Evolutionary conservation across 2,797 vertebrate genomes (phyloP).

Genomic region (Petrocephalus schoutedeni): DNA sequence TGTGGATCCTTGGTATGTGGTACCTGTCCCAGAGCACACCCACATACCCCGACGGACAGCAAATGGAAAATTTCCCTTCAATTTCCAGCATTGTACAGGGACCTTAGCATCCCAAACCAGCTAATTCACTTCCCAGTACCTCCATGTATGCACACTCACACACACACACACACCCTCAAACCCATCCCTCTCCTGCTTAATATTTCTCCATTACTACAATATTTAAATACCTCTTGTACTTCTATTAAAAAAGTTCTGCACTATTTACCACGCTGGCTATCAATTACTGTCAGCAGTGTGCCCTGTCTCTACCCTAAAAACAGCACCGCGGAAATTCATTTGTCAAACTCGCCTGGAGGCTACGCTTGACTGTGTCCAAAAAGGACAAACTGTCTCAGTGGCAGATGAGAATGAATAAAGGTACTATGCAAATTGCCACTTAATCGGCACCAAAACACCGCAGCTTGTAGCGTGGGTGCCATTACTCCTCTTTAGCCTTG

Average conservation of each 20-base stretch:
- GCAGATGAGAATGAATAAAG: conserved; percentile 61
- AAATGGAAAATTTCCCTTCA: not conserved
- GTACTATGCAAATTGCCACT: conserved; percentile 70
- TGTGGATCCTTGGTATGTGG: not conserved
- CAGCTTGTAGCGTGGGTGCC: conserved; percentile 56
- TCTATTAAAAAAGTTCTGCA: conserved; percentile 74
- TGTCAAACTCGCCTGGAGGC: conserved; percentile 66
- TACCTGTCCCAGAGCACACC: not conserved
- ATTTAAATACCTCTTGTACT: conserved; percentile 75
- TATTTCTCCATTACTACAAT: conserved; percentile 66
- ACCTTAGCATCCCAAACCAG: not conserved
- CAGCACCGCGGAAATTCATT: conserved; percentile 59
- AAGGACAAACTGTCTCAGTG: conserved; percentile 56
- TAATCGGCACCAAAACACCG: conserved; percentile 66
- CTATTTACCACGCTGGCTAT: conserved; percentile 66
- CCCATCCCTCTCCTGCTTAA: conserved; percentile 33
- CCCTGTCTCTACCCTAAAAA: conserved; percentile 45
- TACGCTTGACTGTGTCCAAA: conserved; percentile 61
- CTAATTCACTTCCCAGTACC: not conserved
- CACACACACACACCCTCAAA: conserved; percentile 19
- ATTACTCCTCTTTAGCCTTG: conserved; percentile 68
- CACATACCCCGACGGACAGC: not conserved
- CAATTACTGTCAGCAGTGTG: conserved; percentile 66
- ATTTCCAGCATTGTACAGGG: conserved; percentile 1
- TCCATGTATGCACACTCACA: not conserved